Evolutionary conservation across 2,888 invertebrate genomes (phyloP).

Genomic region (Gryllus longicercus): DNA sequence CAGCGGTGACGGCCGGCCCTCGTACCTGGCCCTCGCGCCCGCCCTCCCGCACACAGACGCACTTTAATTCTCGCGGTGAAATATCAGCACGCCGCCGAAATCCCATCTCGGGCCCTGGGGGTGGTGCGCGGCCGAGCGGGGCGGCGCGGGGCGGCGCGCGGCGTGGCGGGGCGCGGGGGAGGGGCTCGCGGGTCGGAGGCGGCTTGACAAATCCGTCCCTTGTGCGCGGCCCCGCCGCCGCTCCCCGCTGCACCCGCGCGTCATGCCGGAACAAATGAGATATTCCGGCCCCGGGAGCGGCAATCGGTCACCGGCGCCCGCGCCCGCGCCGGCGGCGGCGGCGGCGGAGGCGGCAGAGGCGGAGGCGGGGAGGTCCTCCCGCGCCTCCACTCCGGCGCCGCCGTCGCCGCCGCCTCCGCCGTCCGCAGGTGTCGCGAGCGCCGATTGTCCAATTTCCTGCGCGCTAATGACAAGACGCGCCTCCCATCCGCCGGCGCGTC

Average conservation of each 20-base stretch:
- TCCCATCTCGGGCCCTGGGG: slow-evolving; percentile 28
- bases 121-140: not conserved
- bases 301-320: slow-evolving; percentile 27
- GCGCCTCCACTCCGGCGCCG: not conserved
- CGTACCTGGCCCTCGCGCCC: slow-evolving; percentile 68
- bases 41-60: slow-evolving; percentile 44
- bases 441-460: slow-evolving; percentile 17
- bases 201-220: slow-evolving; percentile 23
- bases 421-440: not conserved
- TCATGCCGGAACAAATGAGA: slow-evolving; percentile 31
- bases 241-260: slow-evolving; percentile 27
- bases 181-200: slow-evolving; percentile 18
- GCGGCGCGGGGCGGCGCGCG: not conserved
- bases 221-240: slow-evolving; percentile 23
- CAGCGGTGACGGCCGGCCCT: slow-evolving; percentile 60
- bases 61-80: slow-evolving; percentile 25
- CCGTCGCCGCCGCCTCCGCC: not conserved
- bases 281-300: slow-evolving; percentile 26
- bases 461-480: not conserved
- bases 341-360: not conserved
- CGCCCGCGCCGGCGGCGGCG: not conserved
- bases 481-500: not conserved
- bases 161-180: not conserved
- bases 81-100: slow-evolving; percentile 30
- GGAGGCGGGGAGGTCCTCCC: not conserved